Percentiles rank a stretch among this genome's conserved stretches.
Evolutionary conservation across 2,113 vertebrate genomes (phyloP).

Genomic region (Synchiropus splendidus): DNA sequence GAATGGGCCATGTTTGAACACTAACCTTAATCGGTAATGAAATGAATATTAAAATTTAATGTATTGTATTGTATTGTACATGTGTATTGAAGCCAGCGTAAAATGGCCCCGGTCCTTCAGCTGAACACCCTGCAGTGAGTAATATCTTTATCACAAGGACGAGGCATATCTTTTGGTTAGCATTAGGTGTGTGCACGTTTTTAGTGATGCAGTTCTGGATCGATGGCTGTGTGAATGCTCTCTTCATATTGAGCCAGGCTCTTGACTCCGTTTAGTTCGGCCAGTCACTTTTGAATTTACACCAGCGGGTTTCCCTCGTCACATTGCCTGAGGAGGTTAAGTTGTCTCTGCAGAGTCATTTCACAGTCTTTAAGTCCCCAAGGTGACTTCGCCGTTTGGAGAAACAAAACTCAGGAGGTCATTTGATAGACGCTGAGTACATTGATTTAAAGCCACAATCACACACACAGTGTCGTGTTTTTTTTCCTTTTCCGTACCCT

Average conservation of each 20-base stretch:
- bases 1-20: too few species aligned
- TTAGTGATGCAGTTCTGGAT: too few species aligned
- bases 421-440: constrained; percentile 35
- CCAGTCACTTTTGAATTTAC: constrained; percentile 21
- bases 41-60: too few species aligned
- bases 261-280: constrained; percentile 13
- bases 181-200: too few species aligned
- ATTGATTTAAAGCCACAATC: constrained; percentile 40
- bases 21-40: too few species aligned
- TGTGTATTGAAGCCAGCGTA: too few species aligned
- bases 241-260: constrained; percentile 15
- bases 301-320: constrained; percentile 13
- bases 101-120: too few species aligned
- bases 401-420: constrained; percentile 27
- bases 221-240: background rate
- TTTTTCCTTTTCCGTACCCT: constrained; percentile 42
- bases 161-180: too few species aligned
- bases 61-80: too few species aligned
- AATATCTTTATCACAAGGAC: too few species aligned
- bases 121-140: too few species aligned
- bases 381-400: constrained; percentile 32
- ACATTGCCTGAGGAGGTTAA: constrained; percentile 28
- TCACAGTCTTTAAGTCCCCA: constrained; percentile 44
- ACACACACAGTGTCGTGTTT: constrained; percentile 27
- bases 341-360: constrained; percentile 40